These are phyloP conservation scores for Noctua comes DNA, from an alignment of 2,888 invertebrate species.

Conservation along the genomic window DNA sequence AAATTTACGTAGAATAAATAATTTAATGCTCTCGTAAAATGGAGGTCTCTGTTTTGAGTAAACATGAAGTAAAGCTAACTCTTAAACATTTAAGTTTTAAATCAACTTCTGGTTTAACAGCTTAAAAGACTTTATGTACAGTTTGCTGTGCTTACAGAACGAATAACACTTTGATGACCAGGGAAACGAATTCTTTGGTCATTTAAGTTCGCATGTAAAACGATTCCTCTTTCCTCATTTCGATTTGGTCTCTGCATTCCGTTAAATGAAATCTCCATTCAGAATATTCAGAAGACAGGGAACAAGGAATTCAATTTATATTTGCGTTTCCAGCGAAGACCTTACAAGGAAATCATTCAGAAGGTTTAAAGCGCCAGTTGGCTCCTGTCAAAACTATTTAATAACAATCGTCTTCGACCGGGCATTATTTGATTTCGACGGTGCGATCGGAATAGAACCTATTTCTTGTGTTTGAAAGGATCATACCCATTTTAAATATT, in stretches of 20 bases:
- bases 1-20: not conserved
- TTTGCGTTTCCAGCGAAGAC: conserved; percentile 74
- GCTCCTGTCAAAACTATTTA: conserved; percentile 65
- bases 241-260: conserved; percentile 62
- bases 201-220: conserved; percentile 45
- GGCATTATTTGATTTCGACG: not conserved
- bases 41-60: conserved; percentile 7
- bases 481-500: not conserved
- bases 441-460: not conserved
- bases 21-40: not conserved
- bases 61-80: conserved; percentile 13
- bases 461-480: not conserved
- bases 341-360: conserved; percentile 75
- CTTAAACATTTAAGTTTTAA: conserved; percentile 20
- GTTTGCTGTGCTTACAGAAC: conserved; percentile 26
- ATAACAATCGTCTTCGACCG: conserved; percentile 43
- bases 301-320: conserved; percentile 80
- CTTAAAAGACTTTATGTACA: conserved; percentile 18
- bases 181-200: conserved; percentile 30
- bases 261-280: conserved; percentile 69
- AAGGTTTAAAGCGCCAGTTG: conserved; percentile 69
- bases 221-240: conserved; percentile 57
- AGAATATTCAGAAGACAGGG: conserved; percentile 75
- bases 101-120: conserved; percentile 8
- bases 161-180: conserved; percentile 16